These are phyloP conservation scores for Eutrigla gurnardus DNA, from an alignment of 2,797 vertebrate genomes.

Conservation along the genomic window DNA sequence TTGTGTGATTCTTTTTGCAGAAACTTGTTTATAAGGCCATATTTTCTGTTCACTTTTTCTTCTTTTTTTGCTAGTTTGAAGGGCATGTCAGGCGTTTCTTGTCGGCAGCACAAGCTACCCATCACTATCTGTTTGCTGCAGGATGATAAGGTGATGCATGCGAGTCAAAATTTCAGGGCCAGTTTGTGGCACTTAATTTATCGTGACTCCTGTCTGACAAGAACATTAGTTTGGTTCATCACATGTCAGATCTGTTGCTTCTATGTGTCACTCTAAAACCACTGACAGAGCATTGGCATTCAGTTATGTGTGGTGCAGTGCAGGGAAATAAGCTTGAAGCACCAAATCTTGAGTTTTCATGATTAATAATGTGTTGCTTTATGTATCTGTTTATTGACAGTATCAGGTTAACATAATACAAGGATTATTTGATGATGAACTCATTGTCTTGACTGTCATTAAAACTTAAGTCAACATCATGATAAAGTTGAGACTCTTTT, in stretches of 20 bases:
- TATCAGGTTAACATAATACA: neutral
- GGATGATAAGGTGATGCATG: slow-evolving; percentile 25
- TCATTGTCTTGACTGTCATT: too few relatives aligned
- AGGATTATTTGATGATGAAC: too few relatives aligned
- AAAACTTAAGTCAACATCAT: neutral
- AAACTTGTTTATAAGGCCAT: neutral
- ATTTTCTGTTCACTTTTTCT: neutral
- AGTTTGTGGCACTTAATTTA: slow-evolving; percentile 23
- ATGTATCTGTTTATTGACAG: neutral
- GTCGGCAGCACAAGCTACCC: neutral
- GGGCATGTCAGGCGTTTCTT: neutral
- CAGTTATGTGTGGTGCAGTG: neutral
- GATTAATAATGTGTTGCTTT: neutral
- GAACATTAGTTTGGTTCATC: slow-evolving; percentile 53
- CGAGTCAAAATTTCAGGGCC: slow-evolving; percentile 23
- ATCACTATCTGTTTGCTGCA: slow-evolving; percentile 1
- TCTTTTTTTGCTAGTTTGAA: neutral
- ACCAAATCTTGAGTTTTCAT: neutral
- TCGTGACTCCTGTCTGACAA: slow-evolving; percentile 18
- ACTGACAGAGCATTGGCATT: neutral
- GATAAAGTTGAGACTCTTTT: neutral
- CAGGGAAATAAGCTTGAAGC: neutral
- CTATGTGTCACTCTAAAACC: slow-evolving; percentile 25
- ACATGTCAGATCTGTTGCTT: slow-evolving; percentile 25
- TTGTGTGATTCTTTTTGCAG: neutral